Percentiles rank a stretch among this genome's conserved stretches.
Evolutionary conservation across 2,797 vertebrate species (phyloP).

Genomic region (Macropodus opercularis): DNA sequence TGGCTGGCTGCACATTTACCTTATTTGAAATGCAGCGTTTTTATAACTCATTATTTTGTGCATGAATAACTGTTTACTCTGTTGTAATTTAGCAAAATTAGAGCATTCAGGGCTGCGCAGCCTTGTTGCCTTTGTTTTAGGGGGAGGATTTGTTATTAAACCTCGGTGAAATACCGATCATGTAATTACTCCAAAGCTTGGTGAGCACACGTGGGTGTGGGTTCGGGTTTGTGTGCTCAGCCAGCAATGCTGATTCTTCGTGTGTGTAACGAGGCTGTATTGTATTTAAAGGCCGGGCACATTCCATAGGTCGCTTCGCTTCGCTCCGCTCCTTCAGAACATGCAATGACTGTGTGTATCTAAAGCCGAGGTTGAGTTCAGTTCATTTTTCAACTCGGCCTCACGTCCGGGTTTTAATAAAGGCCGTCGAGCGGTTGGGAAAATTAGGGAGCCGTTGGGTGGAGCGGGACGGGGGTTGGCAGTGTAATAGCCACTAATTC

Average conservation of each 20-base stretch:
- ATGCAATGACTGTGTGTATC: slow-evolving; percentile 41
- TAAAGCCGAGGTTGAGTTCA: slow-evolving; percentile 62
- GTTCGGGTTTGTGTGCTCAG: slow-evolving; percentile 18
- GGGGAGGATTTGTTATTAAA: slow-evolving; percentile 30
- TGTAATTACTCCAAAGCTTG: slow-evolving; percentile 47
- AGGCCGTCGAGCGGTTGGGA: slow-evolving; percentile 57
- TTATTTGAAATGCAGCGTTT: slow-evolving; percentile 51
- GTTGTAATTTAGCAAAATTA: slow-evolving; percentile 40
- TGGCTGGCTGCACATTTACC: slow-evolving; percentile 57
- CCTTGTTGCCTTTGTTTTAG: slow-evolving; percentile 33
- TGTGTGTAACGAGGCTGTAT: slow-evolving; percentile 50
- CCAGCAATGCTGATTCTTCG: slow-evolving; percentile 29
- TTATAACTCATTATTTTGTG: slow-evolving; percentile 37
- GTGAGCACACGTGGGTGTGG: slow-evolving; percentile 3
- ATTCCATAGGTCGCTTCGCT: slow-evolving; percentile 68
- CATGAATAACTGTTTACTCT: slow-evolving; percentile 21
- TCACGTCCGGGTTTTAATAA: slow-evolving; percentile 78
- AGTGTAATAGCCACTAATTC: slow-evolving; percentile 66
- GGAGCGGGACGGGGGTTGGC: slow-evolving; percentile 18
- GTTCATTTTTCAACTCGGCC: slow-evolving; percentile 75
- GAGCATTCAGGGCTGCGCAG: slow-evolving; percentile 14
- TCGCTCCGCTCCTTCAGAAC: slow-evolving; percentile 46
- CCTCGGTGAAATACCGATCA: slow-evolving; percentile 47
- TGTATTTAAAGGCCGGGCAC: slow-evolving; percentile 61
- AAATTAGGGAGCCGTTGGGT: slow-evolving; percentile 53